Evolutionary conservation across 2,888 invertebrate species (phyloP), one percentile per base, ranked within the genome.

Genomic region (Asteroscopus sphinx): DNA sequence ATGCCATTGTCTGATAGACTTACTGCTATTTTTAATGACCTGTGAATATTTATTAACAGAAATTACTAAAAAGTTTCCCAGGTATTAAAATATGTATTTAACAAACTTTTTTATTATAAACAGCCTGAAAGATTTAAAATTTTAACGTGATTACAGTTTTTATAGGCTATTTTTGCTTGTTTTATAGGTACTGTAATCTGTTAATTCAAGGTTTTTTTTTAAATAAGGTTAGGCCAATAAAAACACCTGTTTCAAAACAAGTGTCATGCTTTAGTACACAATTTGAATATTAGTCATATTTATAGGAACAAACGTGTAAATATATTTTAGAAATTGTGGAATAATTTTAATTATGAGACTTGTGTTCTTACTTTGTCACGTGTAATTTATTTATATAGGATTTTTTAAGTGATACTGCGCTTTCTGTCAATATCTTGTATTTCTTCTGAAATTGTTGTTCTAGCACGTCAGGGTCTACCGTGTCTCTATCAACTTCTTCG

Each of bases 331-430:
- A 9, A 6, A 21, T 4, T 21, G 9, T 9, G 28, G 8, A 9
- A 9, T 8, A 28, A 28, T 28, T 9, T 4, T 28, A 9, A 9
- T 9, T 6, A 28, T 11, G 9, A 1, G 21, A 21, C 21, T 21
- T 4, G 6, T 28, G 28, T 39, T 90, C 86, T 90, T 87, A 95
- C 96, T 91, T 94, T 48, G 95, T 95, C 2, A 94, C 95, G 69
- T 94, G 90, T 64, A 97, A 79, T 53, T 95, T 94, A 39, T 96
- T 93, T 46, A 96, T 90, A 76, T 96, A 97, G 2, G 95, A 94
- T 58, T 95, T 94, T 26, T 95, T 91, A 0, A 93, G 71, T 0
- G 95, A 92, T 28, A 95, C 91, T 0, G 92, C 88, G 44, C 93
- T 94, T 86, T 96, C 96, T 30, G 88, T 71, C 3, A 90, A 39